Evolutionary conservation across 2,888 invertebrate species (phyloP).

Genomic region (Nowickia ferox): DNA sequence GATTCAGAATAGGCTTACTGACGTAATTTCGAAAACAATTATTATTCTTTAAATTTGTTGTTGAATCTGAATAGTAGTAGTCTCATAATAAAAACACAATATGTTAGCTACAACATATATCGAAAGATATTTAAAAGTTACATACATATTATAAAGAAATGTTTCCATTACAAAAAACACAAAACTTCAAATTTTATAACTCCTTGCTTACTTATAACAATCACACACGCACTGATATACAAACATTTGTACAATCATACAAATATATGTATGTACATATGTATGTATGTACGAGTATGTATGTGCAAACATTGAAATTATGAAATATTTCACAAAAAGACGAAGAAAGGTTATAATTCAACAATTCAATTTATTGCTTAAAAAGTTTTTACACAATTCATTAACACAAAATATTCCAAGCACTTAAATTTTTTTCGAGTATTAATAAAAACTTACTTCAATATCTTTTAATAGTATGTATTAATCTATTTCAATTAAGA

Average conservation of each 20-base stretch:
- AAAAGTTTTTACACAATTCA: neutral
- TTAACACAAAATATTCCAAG: neutral
- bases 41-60: too few relatives aligned
- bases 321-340: constrained; percentile 12
- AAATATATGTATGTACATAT: constrained; percentile 26
- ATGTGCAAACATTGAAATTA: neutral
- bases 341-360: neutral
- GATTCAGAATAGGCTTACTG: too few relatives aligned
- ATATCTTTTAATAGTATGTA: neutral
- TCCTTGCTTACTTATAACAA: neutral
- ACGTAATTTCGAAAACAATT: too few relatives aligned
- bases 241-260: too few relatives aligned
- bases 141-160: too few relatives aligned
- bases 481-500: neutral
- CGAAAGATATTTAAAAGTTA: too few relatives aligned
- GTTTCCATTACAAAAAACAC: too few relatives aligned
- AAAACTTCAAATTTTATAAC: too few relatives aligned
- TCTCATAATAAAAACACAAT: too few relatives aligned
- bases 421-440: neutral
- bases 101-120: too few relatives aligned
- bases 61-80: too few relatives aligned
- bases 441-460: neutral
- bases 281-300: constrained; percentile 38
- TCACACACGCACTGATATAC: constrained; percentile 37
- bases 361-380: neutral